These are phyloP conservation scores for Pachypanchax playfairii DNA, from an alignment of 2,113 vertebrate genomes.

Conservation along the genomic window DNA sequence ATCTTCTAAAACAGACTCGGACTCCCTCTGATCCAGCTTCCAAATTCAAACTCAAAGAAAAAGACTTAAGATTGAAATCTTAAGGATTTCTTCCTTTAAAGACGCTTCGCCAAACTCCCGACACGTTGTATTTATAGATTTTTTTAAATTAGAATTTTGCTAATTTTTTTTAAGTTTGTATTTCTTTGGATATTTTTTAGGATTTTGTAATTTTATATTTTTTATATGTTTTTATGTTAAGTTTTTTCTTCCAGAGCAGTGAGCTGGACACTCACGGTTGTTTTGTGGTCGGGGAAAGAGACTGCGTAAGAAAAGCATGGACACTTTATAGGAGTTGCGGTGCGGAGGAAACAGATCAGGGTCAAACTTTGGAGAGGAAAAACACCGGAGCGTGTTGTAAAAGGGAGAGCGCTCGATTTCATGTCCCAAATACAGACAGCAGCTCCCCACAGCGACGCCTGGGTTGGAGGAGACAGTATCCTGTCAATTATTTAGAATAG, in stretches of 20 bases:
- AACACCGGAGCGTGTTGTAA: constrained; percentile 57
- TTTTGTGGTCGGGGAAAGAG: constrained; percentile 81
- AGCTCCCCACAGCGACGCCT: constrained; percentile 79
- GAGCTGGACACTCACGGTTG: constrained; percentile 83
- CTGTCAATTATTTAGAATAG: no score
- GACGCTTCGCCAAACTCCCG: no score
- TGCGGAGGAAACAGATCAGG: constrained; percentile 74
- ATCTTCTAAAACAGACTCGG: neutral
- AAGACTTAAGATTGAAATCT: constrained; percentile 20
- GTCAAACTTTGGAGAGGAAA: constrained; percentile 66
- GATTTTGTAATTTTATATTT: constrained; percentile 76
- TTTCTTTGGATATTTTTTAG: constrained; percentile 66
- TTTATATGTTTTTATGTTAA: constrained; percentile 77
- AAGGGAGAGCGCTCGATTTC: constrained; percentile 58
- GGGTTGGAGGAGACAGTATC: constrained; percentile 37
- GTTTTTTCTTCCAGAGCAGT: constrained; percentile 76
- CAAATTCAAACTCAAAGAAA: constrained; percentile 34
- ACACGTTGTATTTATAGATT: constrained; percentile 53
- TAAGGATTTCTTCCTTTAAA: constrained; percentile 33
- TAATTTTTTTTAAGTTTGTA: constrained; percentile 63
- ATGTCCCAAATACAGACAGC: constrained; percentile 45
- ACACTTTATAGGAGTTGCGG: constrained; percentile 80
- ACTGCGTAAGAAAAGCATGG: constrained; percentile 72
- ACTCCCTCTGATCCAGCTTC: constrained; percentile 28
- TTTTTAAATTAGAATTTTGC: constrained; percentile 55